Evolutionary conservation across 2,113 vertebrate genomes (phyloP).

Genomic region (Pseudopodoces humilis): DNA sequence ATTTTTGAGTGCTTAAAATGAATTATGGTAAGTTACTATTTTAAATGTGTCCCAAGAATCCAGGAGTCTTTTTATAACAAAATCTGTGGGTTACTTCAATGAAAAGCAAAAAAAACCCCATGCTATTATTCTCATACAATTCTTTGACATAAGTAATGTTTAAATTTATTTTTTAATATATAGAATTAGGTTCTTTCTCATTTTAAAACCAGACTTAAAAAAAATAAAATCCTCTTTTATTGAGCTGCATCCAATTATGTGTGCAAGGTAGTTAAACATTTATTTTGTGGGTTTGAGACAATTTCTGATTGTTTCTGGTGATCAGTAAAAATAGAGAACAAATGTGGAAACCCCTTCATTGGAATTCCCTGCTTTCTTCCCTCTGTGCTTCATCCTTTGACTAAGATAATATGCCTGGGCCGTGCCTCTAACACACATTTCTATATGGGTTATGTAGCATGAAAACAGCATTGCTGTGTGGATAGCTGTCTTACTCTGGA

Average conservation of each 20-base stretch:
- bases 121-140: background rate
- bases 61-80: constrained; percentile 8
- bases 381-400: background rate
- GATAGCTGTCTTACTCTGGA: background rate
- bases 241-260: background rate
- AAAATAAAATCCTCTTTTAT: background rate
- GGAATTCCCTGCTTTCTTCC: background rate
- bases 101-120: background rate
- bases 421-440: background rate
- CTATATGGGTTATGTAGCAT: background rate
- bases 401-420: background rate
- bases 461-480: background rate
- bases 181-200: background rate
- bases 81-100: background rate
- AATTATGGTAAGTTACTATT: constrained; percentile 12
- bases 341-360: background rate
- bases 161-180: background rate
- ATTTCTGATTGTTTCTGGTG: background rate
- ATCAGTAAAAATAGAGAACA: background rate
- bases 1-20: background rate
- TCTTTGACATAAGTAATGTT: background rate
- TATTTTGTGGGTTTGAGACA: background rate
- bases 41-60: background rate
- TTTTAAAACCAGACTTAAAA: background rate
- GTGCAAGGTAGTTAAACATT: background rate